Evolutionary conservation across 2,113 vertebrate species (phyloP), one percentile per base, ranked within the genome.

Genomic region (Menura novaehollandiae): DNA sequence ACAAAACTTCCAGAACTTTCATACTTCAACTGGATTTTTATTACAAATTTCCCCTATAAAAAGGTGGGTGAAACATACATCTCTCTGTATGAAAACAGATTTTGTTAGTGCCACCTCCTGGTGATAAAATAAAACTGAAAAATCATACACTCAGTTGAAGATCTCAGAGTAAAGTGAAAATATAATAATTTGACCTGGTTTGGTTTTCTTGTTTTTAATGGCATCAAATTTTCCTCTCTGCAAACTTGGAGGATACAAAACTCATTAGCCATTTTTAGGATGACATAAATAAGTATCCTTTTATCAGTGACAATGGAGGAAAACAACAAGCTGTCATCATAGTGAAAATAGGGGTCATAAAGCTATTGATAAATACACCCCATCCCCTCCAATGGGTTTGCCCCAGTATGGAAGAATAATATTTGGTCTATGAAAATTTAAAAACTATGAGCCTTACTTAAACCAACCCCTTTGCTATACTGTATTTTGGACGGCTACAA

Each of bases 91-190:
- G 26, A 91, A 96, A 95, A 79, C 35, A 88, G 96, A 91, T 96
- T 96, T 97, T 95, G 55, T 76, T 96, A 94, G 91, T 96, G 97
- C 96, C 97, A 98, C 91, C 97, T 98, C 92, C 97, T 98, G 97
- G 97, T 92, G 73, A 90, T 89, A 94, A 93, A 87, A 95, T n/a
- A 97, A 95, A 97, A 95, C 59, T 95, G 93, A 97, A 97, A 77
- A 88, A 84, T 13, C 28, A 55, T 49, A 46, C 24, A 16, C 37
- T 60, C 49, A 51, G 3, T 11, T 72, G n/a, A 63, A 62, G 37
- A 60, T 47, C 81, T 43, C 15, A 41, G 80, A 35, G 13, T 56
- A 51, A 67, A 74, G 7, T 26, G 26, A 73, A 90, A 79, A 82
- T 26, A 33, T 0, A 47, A 30, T 15, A 13, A 3, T 44, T 58